Base-by-base conservation (phyloP, 2,113 vertebrate genomes). In the Formicarius rufipectus region DNA sequence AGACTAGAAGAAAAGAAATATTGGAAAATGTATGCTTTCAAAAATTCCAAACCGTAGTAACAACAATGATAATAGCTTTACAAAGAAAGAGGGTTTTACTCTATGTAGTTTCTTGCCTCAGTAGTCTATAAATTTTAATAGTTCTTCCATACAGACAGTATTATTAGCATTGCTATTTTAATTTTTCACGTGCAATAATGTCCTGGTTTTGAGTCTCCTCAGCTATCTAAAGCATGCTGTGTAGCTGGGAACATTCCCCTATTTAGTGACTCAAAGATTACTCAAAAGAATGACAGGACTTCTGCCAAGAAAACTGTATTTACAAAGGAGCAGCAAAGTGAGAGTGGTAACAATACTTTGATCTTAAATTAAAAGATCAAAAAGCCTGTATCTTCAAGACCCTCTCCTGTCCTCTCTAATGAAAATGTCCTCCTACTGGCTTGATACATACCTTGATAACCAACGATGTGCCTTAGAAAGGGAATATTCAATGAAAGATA, bases 401-500 rank as follows among this genome's bases (percentile, higher is more conserved):
- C 50, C 12, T 75, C 18, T 62, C 18, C 52, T 40, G 31, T 33
- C 16, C 31, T 49, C 1, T 60, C n/a, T 49, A 71, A 71, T 28
- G 50, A 58, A 81, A 47, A 79, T 49, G 3, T 64, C 19, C 24
- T 95, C 39, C 40, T 69, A 59, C 27, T 44, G 14, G 31, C 19
- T 78, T n/a, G 22, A 73, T 44, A 78, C 3, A 12, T 35, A 27
- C 22, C 56, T 77, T 0, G 0, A 78, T 62, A 69, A 85, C 2
- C 9, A 66, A 66, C 28, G 10, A 71, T 39, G 10, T 56, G 28
- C 18, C 22, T 52, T 58, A 55, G 27, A 86, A 37, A 76, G 9
- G 11, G 16, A 80, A 33, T 17, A 59, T 30, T 52, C 23, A 33
- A 1, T 60, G 45, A 53, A 60, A 78, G 37, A 81, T 19, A 90